phyloP scores from a whole-genome alignment of 2,888 invertebrate species.

The Cheilosia variabilis region DNA sequence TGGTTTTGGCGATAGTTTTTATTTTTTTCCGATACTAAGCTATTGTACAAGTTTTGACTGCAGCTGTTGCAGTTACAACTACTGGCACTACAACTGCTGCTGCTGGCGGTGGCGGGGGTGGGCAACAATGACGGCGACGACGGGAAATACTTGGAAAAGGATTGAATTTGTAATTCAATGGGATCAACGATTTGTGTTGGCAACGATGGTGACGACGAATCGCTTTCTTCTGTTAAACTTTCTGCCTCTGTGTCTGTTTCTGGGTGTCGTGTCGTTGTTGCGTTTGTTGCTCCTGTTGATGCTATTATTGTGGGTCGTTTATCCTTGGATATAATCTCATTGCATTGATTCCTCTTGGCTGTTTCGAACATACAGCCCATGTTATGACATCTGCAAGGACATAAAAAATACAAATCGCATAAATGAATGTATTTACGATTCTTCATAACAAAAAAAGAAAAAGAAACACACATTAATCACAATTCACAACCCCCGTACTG shows the following conservation, averaged over 20 bases:
- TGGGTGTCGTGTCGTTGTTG: constrained; percentile 38
- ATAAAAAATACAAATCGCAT: constrained; percentile 72
- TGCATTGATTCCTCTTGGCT: constrained; percentile 78
- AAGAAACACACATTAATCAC: constrained; percentile 42
- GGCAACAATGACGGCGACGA: constrained; percentile 9
- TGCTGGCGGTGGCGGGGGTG: not conserved
- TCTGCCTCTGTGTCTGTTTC: constrained; percentile 39
- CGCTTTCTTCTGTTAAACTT: constrained; percentile 43
- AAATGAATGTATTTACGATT: not conserved
- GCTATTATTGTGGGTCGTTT: constrained; percentile 71
- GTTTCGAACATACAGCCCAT: constrained; percentile 94
- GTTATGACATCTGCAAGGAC: constrained; percentile 93
- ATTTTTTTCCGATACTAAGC: constrained; percentile 50
- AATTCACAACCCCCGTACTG: constrained; percentile 60
- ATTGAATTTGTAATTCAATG: constrained; percentile 64
- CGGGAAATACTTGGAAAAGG: constrained; percentile 69
- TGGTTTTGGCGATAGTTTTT: constrained; percentile 66
- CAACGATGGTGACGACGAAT: constrained; percentile 3
- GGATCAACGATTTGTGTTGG: constrained; percentile 49
- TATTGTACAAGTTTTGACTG: constrained; percentile 53
- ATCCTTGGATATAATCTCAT: constrained; percentile 72
- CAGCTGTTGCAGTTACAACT: constrained; percentile 20
- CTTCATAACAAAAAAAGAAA: constrained; percentile 25
- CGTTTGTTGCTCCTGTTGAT: constrained; percentile 65
- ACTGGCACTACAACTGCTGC: not conserved